These are phyloP conservation scores for Allygus modestus DNA, from an alignment of 2,888 invertebrate genomes.

Conservation along the genomic window DNA sequence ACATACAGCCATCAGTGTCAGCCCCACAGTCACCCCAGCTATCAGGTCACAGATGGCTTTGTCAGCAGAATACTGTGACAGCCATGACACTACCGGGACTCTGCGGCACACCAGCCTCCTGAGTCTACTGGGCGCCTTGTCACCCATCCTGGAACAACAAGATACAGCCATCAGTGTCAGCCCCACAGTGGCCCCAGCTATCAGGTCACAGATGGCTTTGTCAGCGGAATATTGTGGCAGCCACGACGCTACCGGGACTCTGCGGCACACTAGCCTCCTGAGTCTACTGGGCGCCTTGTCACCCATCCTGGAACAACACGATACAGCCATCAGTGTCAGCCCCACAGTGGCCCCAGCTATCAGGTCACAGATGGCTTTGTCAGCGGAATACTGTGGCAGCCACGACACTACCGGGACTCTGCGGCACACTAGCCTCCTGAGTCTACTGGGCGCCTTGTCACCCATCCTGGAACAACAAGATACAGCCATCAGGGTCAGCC, in stretches of 20 bases:
- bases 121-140: background rate
- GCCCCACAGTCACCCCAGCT: no score
- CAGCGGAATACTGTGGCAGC: conserved; percentile 86
- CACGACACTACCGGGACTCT: conserved; percentile 84
- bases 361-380: conserved; percentile 88
- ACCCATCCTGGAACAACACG: no score
- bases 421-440: conserved; percentile 72
- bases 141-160: background rate
- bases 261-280: conserved; percentile 87
- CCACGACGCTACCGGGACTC: no score
- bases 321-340: conserved; percentile 95
- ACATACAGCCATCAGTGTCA: no score
- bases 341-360: conserved; percentile 97
- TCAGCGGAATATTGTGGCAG: no score
- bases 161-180: conserved; percentile 89
- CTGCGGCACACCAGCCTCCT: conserved; percentile 74
- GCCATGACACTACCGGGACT: conserved; percentile 85
- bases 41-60: conserved; percentile 86
- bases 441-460: background rate
- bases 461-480: conserved; percentile 73
- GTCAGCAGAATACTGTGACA: conserved; percentile 85
- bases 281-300: no score
- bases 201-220: no score
- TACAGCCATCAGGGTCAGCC: conserved; percentile 95
- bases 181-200: no score